Percentiles rank a stretch among this genome's conserved stretches.
Conservation (phyloP, 1,140 invertebrate genomes). For the Phocides pigmalion region DNA sequence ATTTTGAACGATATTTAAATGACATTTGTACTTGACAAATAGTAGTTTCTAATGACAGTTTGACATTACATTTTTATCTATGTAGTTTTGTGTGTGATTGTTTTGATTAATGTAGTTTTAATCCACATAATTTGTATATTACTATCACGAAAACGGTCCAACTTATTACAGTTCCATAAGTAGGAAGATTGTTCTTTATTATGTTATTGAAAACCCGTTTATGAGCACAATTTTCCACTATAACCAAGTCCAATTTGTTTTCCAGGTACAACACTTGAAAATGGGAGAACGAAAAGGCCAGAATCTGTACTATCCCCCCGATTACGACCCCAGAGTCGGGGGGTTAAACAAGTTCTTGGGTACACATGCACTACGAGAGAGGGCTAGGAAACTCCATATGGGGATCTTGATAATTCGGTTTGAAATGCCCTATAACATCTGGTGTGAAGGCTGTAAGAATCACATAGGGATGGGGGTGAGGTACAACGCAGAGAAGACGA, state of each 20-base stretch:
- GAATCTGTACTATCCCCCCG: slow-evolving; percentile 99
- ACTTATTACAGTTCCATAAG: too few relatives aligned
- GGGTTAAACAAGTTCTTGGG: slow-evolving; percentile 97
- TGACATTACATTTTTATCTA: too few relatives aligned
- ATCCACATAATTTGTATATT: too few relatives aligned
- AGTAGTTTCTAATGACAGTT: too few relatives aligned
- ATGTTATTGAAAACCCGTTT: not conserved
- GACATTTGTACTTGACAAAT: too few relatives aligned
- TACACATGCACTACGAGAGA: slow-evolving; percentile 97
- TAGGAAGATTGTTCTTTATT: too few relatives aligned
- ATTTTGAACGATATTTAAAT: too few relatives aligned
- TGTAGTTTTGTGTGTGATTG: too few relatives aligned
- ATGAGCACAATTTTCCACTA: not conserved
- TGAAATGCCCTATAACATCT: slow-evolving; percentile 99
- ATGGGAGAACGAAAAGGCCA: slow-evolving; percentile 99
- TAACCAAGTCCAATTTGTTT: not conserved
- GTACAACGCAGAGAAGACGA: slow-evolving; percentile 99
- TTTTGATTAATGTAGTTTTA: too few relatives aligned
- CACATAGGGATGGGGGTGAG: slow-evolving; percentile 99
- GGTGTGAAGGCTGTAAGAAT: slow-evolving; percentile 95
- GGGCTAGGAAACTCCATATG: slow-evolving; percentile 96
- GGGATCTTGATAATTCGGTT: slow-evolving; percentile 99
- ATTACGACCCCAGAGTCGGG: slow-evolving; percentile 97
- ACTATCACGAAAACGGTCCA: too few relatives aligned
- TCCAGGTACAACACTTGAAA: slow-evolving; percentile 55